These are phyloP conservation scores for Stegostoma tigrinum DNA, from an alignment of 2,113 vertebrate genomes.

Conservation along the genomic window DNA sequence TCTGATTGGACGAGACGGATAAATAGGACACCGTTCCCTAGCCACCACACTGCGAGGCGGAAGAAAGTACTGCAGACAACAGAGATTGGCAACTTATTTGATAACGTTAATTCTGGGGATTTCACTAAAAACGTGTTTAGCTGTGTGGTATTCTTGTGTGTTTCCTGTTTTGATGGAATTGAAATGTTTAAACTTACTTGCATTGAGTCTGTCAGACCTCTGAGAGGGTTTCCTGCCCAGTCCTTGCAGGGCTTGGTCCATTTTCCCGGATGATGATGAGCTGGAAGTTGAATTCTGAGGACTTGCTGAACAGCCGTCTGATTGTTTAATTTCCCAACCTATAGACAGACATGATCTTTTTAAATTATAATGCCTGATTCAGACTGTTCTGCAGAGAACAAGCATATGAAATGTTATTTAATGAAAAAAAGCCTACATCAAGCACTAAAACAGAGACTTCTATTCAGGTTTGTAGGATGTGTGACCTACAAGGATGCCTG, in stretches of 20 bases:
- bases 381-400: background rate
- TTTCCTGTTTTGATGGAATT: background rate
- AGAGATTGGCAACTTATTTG: background rate
- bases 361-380: background rate
- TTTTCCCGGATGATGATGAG: constrained; percentile 62
- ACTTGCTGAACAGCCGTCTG: constrained; percentile 55
- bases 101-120: background rate
- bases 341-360: constrained; percentile 39
- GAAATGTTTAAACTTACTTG: constrained; percentile 61
- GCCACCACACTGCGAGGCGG: no score
- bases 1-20: background rate
- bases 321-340: constrained; percentile 67
- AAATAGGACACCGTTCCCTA: background rate
- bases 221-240: constrained; percentile 76
- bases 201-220: constrained; percentile 74
- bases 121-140: background rate
- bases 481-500: background rate
- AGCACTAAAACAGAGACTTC: background rate
- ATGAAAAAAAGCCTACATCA: background rate
- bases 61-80: background rate
- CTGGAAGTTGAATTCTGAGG: constrained; percentile 60
- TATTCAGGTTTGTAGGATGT: no score
- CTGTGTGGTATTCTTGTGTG: background rate
- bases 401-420: background rate
- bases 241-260: constrained; percentile 64